Evolutionary conservation across 2,113 vertebrate genomes (phyloP).

Genomic region (Eulacestoma nigropectus): DNA sequence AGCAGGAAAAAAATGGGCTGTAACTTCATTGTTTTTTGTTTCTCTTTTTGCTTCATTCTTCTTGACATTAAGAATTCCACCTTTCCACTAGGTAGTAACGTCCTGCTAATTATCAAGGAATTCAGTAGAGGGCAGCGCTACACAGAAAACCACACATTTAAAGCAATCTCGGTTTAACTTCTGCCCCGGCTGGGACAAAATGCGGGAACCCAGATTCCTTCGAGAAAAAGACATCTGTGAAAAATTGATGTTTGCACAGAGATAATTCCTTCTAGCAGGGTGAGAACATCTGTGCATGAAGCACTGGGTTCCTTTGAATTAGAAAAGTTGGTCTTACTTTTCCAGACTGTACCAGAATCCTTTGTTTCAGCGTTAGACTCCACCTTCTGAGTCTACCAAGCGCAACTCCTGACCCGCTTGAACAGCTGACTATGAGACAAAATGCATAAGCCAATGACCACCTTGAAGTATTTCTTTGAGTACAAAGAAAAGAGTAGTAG

Average conservation of each 20-base stretch:
- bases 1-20: fast-evolving
- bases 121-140: conserved; percentile 36
- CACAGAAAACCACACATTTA: not conserved
- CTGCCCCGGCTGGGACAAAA: not conserved
- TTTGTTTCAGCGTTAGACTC: not conserved
- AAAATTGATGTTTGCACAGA: not conserved
- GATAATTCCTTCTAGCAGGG: not conserved
- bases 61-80: not conserved
- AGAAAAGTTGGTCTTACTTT: not conserved
- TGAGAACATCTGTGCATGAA: not conserved
- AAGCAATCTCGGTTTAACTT: not conserved
- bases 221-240: not conserved
- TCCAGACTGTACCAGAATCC: not conserved
- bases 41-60: not conserved
- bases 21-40: too few relatives aligned
- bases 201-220: not conserved
- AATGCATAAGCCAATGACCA: not conserved
- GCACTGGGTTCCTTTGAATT: not conserved
- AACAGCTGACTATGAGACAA: not conserved
- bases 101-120: not conserved
- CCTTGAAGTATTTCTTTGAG: not conserved
- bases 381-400: not conserved
- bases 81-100: not conserved
- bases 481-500: not conserved
- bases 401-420: fast-evolving